Evolutionary conservation across 2,797 vertebrate genomes (phyloP), one percentile per base, ranked within the genome.

Genomic region (Nasua narica): DNA sequence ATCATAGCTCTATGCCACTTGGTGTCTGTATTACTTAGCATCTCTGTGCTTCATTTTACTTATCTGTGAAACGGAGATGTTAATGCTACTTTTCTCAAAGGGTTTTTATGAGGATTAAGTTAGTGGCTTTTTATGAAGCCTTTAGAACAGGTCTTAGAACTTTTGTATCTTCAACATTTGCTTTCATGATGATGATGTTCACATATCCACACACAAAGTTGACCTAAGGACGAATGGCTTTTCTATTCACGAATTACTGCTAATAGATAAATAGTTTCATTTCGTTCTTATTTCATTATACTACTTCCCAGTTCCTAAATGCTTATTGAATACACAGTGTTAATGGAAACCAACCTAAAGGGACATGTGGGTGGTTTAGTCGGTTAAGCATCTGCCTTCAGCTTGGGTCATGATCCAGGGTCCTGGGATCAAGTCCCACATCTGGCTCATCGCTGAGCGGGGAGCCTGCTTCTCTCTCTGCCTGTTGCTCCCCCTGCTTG

Each of bases 261-360:
- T 87, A 70, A 84, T 2, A 87, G 48, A 46, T 70, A 74, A 77
- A 79, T 60, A 52, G 13, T 94, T 90, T 27, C 10, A 77, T 92
- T n/a, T 92, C 72, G 37, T 74, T 85, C 23, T 91, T 83, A 46
- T 54, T 87, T 88, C 48, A 50, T 88, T 91, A 65, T 69, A 79
- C 3, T 5, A 48, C 19, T 93, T 88, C 27, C 83, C 35, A 77
- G 21, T 94, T 96, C 6, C 60, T 90, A 72, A 95, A 82, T 58
- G 11, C 40, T 89, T 84, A 56, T 54, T 72, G 27, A 94, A 62
- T 91, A 62, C 13, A 62, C 23, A 89, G 16, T 70, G 32, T 74
- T 78, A 96, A 37, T 87, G 79, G 46, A 90, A 88, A 93, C 19
- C 21, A 96, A 43, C 56, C 50, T 87, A 58, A 91, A 81, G 56